Evolutionary conservation across 1,140 invertebrate genomes (phyloP).

Genomic region (Alviniconcha marisindica): DNA sequence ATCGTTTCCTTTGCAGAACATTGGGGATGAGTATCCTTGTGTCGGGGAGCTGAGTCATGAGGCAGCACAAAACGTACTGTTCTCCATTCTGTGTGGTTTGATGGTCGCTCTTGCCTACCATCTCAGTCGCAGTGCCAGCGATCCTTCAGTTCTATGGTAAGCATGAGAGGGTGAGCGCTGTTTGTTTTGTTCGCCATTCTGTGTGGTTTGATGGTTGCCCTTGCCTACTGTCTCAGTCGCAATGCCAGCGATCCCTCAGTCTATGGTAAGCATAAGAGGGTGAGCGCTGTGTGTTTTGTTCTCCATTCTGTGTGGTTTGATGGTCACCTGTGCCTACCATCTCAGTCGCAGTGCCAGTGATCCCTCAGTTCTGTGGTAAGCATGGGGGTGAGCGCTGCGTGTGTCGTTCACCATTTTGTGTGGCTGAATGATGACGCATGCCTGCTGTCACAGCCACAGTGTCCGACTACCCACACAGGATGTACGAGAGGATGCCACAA

Average conservation of each 20-base stretch:
- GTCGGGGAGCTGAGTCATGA: conserved; percentile 57
- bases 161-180: too few relatives aligned
- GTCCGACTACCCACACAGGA: too few relatives aligned
- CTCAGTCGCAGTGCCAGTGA: conserved; percentile 94
- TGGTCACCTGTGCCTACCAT: conserved; percentile 94
- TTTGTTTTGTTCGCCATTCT: conserved; percentile 97
- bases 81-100: conserved; percentile 95
- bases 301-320: conserved; percentile 94
- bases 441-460: conserved; percentile 94
- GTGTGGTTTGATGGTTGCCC: conserved; percentile 90
- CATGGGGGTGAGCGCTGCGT: too few relatives aligned
- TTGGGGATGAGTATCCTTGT: conserved; percentile 52
- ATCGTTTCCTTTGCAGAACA: conserved; percentile 53
- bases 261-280: conserved; percentile 89
- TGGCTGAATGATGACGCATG: conserved; percentile 89
- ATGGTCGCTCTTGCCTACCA: conserved; percentile 94
- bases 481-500: too few relatives aligned
- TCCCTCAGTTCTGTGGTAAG: conserved; percentile 92
- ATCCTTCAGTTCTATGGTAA: conserved; percentile 93
- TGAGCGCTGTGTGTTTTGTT: too few relatives aligned
- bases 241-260: conserved; percentile 93
- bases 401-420: conserved; percentile 97
- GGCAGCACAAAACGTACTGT: conserved; percentile 92
- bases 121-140: conserved; percentile 92
- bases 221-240: conserved; percentile 95